phyloP scores from a whole-genome alignment of 1,140 invertebrate genomes.

The Drosophila eugracilis region DNA sequence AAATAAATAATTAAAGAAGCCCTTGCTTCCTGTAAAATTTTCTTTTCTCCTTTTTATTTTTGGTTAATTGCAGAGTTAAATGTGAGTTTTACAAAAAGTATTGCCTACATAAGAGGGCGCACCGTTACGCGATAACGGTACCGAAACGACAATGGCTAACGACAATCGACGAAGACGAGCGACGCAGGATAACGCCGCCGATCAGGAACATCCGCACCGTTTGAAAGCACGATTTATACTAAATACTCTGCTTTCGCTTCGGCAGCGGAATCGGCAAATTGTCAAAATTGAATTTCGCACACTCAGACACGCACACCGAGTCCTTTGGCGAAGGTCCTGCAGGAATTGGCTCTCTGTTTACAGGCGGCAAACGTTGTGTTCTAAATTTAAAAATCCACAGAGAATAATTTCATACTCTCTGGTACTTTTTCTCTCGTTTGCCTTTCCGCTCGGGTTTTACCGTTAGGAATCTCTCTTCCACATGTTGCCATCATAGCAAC shows the following conservation, averaged over 20 bases:
- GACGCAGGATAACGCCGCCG: constrained; percentile 39
- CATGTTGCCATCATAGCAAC: constrained; percentile 53
- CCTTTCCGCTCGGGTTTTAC: background rate
- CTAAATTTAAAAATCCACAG: constrained; percentile 69
- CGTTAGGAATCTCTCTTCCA: constrained; percentile 31
- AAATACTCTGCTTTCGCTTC: constrained; percentile 50
- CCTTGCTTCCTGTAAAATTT: background rate
- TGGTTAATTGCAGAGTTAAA: constrained; percentile 47
- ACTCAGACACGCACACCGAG: constrained; percentile 7
- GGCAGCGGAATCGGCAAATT: constrained; percentile 39
- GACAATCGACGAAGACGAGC: constrained; percentile 34
- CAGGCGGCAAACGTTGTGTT: constrained; percentile 62
- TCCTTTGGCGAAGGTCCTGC: constrained; percentile 29
- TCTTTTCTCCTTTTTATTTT: background rate
- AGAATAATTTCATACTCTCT: constrained; percentile 2
- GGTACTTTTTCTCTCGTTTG: constrained; percentile 14
- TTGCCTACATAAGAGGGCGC: constrained; percentile 61
- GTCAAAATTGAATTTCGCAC: constrained; percentile 74
- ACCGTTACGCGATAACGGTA: constrained; percentile 31
- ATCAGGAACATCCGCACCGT: constrained; percentile 76
- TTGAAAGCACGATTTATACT: constrained; percentile 83
- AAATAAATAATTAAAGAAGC: constrained; percentile 35
- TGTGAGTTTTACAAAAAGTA: constrained; percentile 46
- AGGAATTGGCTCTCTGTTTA: constrained; percentile 76
- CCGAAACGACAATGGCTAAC: constrained; percentile 30